Base-by-base conservation (phyloP, 2,888 invertebrate genomes). In the Plagodis pulveraria region DNA sequence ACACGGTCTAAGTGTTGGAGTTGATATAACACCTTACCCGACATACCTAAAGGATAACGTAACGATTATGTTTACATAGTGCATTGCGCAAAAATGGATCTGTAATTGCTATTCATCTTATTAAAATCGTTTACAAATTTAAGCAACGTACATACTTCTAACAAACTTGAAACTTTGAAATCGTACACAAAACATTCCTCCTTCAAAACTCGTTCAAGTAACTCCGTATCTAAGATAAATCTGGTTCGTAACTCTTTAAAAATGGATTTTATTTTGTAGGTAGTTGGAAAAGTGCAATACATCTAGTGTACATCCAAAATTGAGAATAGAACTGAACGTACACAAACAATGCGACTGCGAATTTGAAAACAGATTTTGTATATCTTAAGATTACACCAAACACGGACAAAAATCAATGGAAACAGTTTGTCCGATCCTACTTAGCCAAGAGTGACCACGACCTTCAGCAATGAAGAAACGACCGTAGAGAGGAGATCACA, bases 221-320 rank as follows among this genome's bases (percentile, higher is more conserved):
- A 49, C 36, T 55, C 43, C 22, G 42, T 32, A 35, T 34, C 8
- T 9, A 0, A 44, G 51, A 51, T 51, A 51, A 51, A 51, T 47
- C 47, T 40, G 42, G 42, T 47, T 35, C 48, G 54, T 53, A 36
- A 46, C 54, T 59, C 38, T 35, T 59, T 59, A 59, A 59, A 59
- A 47, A 59, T 54, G 42, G 46, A 55, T 59, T 46, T 59, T 47
- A 50, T 59, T 54, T 43, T 41, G 58, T 44, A 50, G 50, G 45
- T 54, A 46, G 50, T 58, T 58, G 33, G 0, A 22, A 43, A 50
- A 50, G 50, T 38, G 49, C 58, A 49, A 58, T 58, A 58, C 49
- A 45, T 44, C 50, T 50, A 43, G 38, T 42, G 50, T 47, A 45
- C 53, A 58, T 58, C 34, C 44, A 8, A 48, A 47, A 55, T 50